Percentiles rank a stretch among this genome's conserved stretches.
Evolutionary conservation across 2,888 invertebrate species (phyloP).

Genomic region (Drosophila subquinaria): DNA sequence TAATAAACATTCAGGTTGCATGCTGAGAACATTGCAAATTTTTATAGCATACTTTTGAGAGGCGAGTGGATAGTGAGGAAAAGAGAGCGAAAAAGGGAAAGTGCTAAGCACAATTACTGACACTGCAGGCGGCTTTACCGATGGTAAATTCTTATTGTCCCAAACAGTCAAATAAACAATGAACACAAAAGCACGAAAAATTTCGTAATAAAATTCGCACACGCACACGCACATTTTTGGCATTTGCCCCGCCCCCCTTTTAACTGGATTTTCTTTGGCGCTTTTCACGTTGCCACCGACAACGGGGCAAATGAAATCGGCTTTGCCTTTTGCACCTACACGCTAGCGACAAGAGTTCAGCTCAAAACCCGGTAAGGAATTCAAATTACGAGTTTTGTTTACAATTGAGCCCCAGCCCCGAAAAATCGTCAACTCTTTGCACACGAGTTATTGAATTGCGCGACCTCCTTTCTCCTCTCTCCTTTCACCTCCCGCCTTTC

Average conservation of each 20-base stretch:
- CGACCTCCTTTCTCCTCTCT: slow-evolving; percentile 11
- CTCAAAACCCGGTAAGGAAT: slow-evolving; percentile 58
- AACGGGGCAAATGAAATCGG: slow-evolving; percentile 59
- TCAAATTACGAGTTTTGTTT: slow-evolving; percentile 78
- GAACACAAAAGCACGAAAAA: slow-evolving; percentile 66
- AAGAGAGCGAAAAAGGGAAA: slow-evolving; percentile 15
- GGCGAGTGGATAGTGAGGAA: slow-evolving; percentile 3
- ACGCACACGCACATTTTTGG: slow-evolving; percentile 22
- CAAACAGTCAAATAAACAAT: slow-evolving; percentile 68
- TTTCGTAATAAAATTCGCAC: slow-evolving; percentile 70
- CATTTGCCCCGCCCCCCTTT: too few relatives aligned
- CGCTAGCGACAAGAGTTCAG: slow-evolving; percentile 28
- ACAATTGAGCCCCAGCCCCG: slow-evolving; percentile 50
- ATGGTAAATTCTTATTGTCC: slow-evolving; percentile 35
- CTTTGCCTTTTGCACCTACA: slow-evolving; percentile 48
- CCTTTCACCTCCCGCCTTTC: slow-evolving; percentile 1
- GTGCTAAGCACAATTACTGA: slow-evolving; percentile 37
- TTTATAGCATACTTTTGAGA: slow-evolving; percentile 44
- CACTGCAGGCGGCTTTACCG: slow-evolving; percentile 57
- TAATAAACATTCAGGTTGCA: slow-evolving; percentile 38
- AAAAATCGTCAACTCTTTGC: slow-evolving; percentile 36
- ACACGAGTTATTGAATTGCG: slow-evolving; percentile 67
- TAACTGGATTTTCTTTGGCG: slow-evolving; percentile 29
- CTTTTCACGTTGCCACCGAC: slow-evolving; percentile 54
- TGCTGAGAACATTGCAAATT: slow-evolving; percentile 61